Conservation (phyloP, 1,140 invertebrate species). For the Amyelois transitella region DNA sequence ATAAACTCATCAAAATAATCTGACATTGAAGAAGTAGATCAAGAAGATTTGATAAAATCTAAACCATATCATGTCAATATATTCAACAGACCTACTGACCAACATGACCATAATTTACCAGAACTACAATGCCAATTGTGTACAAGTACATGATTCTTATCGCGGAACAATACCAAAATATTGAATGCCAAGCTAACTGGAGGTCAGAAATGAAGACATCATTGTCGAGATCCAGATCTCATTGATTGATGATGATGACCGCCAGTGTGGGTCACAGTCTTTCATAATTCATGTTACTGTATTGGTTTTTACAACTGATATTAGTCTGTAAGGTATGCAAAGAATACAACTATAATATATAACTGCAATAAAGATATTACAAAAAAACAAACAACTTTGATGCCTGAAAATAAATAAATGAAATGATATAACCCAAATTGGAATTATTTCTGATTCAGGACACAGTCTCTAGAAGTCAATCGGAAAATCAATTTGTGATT, state of each 20-base stretch:
- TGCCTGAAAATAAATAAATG: too few species aligned
- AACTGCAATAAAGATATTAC: too few species aligned
- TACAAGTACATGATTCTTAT: background rate
- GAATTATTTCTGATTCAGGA: too few species aligned
- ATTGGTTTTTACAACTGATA: too few species aligned
- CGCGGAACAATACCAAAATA: background rate
- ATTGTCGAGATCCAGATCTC: background rate
- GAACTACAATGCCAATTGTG: background rate
- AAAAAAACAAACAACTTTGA: too few species aligned
- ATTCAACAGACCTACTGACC: background rate
- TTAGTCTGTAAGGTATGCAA: too few species aligned
- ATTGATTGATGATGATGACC: background rate
- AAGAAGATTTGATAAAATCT: background rate
- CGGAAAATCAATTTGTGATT: too few species aligned
- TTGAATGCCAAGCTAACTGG: background rate
- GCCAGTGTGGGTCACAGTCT: background rate
- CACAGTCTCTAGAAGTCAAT: too few species aligned
- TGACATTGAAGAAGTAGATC: too few species aligned
- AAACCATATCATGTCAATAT: background rate
- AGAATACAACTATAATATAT: too few species aligned
- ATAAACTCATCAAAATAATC: too few species aligned
- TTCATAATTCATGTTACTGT: background rate
- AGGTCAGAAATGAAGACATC: background rate
- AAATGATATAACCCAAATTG: too few species aligned
- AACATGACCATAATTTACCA: background rate